Percentiles rank a stretch among this genome's conserved stretches.
Evolutionary conservation across 2,888 invertebrate species (phyloP).

Genomic region (Drosophila eohydei): DNA sequence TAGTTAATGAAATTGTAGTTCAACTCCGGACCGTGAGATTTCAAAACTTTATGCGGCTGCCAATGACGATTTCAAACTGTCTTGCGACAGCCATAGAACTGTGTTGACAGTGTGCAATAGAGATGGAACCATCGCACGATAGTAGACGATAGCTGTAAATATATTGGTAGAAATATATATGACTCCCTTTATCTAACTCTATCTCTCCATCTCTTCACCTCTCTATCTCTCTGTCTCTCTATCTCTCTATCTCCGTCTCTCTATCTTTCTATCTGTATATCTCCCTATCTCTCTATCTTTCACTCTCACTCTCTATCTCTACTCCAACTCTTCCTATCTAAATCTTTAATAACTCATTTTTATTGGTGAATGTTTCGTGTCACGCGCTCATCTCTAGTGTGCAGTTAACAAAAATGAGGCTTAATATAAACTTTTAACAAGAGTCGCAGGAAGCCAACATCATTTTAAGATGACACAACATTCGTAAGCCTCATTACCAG

Average conservation of each 20-base stretch:
- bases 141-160: not conserved
- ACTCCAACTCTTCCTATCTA: no score
- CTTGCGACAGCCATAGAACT: slow-evolving; percentile 1
- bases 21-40: slow-evolving; percentile 37
- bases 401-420: slow-evolving; percentile 16
- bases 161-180: not conserved
- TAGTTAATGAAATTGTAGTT: slow-evolving; percentile 79
- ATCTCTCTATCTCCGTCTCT: not conserved
- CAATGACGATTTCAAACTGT: slow-evolving; percentile 32
- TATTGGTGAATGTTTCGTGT: not conserved
- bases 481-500: slow-evolving; percentile 31
- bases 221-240: not conserved
- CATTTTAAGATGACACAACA: slow-evolving; percentile 56
- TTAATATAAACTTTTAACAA: slow-evolving; percentile 60
- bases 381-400: slow-evolving; percentile 10
- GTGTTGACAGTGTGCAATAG: slow-evolving; percentile 18
- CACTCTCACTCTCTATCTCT: not conserved
- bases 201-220: not conserved
- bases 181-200: not conserved
- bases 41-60: slow-evolving; percentile 37
- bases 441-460: slow-evolving; percentile 50
- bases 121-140: not conserved
- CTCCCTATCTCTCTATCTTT: not conserved
- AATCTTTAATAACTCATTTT: not conserved
- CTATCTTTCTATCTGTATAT: not conserved